Evolutionary conservation across 2,797 vertebrate genomes (phyloP).

Genomic region (Gambusia yucatana): DNA sequence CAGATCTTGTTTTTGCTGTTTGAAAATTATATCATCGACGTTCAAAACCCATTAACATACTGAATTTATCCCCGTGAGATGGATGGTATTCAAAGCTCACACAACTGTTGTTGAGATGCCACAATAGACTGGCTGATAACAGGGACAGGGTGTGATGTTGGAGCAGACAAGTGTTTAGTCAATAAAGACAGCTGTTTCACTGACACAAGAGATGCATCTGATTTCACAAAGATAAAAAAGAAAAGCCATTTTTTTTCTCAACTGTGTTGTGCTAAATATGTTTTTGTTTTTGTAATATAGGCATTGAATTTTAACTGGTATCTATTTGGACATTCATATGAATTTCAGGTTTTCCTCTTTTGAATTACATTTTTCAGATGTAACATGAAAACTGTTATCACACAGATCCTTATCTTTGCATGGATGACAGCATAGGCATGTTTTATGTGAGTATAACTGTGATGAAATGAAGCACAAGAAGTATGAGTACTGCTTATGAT

Average conservation of each 20-base stretch:
- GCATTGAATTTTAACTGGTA: not conserved
- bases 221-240: constrained; percentile 53
- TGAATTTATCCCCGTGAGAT: constrained; percentile 45
- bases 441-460: not conserved
- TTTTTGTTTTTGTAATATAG: not conserved
- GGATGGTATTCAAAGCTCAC: constrained; percentile 39
- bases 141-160: constrained; percentile 60
- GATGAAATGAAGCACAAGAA: not conserved
- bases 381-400: not conserved
- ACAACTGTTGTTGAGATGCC: constrained; percentile 68
- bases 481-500: not conserved
- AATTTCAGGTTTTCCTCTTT: not conserved
- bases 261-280: constrained; percentile 20
- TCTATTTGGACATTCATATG: not conserved
- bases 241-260: constrained; percentile 27
- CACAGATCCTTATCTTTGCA: constrained; percentile 22
- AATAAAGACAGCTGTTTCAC: constrained; percentile 54
- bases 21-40: constrained; percentile 20
- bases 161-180: constrained; percentile 66
- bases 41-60: constrained; percentile 41
- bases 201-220: constrained; percentile 30
- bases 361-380: constrained; percentile 43
- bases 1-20: constrained; percentile 12
- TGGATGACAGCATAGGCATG: not conserved
- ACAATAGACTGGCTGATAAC: constrained; percentile 65